Evolutionary conservation across 2,888 invertebrate genomes (phyloP).

Genomic region (Micoletzkya japonica): DNA sequence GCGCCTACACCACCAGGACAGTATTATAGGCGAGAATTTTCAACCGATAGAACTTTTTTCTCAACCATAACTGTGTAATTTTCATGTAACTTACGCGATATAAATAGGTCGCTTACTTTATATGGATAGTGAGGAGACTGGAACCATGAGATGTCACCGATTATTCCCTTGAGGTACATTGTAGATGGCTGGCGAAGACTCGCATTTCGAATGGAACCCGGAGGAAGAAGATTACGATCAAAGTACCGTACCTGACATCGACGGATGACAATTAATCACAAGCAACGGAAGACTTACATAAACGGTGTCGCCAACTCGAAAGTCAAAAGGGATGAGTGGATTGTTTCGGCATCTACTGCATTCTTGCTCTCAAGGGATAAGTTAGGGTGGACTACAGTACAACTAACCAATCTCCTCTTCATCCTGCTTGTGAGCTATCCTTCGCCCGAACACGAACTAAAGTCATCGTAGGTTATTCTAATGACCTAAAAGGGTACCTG

Average conservation of each 20-base stretch:
- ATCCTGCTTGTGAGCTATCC: neutral
- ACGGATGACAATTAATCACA: neutral
- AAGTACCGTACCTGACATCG: conserved; percentile 19
- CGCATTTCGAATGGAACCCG: neutral
- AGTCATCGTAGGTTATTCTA: neutral
- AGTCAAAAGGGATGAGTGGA: neutral
- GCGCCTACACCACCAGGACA: too few relatives aligned
- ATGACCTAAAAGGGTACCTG: neutral
- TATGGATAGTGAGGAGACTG: conserved; percentile 20
- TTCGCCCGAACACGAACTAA: conserved; percentile 18
- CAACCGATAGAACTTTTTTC: too few relatives aligned
- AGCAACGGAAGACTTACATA: conserved; percentile 4
- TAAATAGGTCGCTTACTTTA: too few relatives aligned
- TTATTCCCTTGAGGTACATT: conserved; percentile 6
- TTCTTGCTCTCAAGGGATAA: neutral
- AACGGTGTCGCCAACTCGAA: conserved; percentile 4
- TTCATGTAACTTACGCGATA: too few relatives aligned
- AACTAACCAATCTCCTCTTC: neutral
- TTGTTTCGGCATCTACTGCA: neutral
- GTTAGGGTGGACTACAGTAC: neutral
- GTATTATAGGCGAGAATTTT: too few relatives aligned
- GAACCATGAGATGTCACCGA: conserved; percentile 3
- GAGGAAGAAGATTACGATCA: neutral
- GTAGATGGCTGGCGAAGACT: conserved; percentile 19
- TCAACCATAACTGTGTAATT: too few relatives aligned